These are phyloP conservation scores for Coenobita brevimanus DNA, from an alignment of 1,140 invertebrate species.

Conservation along the genomic window DNA sequence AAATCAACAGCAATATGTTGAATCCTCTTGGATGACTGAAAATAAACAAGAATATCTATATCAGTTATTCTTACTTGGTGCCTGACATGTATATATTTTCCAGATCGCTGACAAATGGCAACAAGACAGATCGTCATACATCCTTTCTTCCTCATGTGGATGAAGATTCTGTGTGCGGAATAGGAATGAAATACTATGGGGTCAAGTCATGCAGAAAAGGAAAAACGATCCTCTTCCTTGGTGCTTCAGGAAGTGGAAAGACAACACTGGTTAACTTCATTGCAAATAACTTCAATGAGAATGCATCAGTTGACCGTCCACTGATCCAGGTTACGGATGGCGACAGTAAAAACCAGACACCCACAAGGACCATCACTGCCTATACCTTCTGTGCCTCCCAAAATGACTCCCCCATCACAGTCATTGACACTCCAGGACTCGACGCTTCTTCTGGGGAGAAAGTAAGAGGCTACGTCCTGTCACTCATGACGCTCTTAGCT, in stretches of 20 bases:
- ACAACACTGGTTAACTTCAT: conserved; percentile 23
- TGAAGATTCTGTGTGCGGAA: conserved; percentile 31
- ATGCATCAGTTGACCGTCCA: neutral
- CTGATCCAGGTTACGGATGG: neutral
- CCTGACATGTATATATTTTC: too few species aligned
- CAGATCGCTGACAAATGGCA: too few species aligned
- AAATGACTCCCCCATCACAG: neutral
- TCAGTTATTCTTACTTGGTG: too few species aligned
- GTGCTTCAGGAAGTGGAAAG: conserved; percentile 45
- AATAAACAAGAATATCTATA: too few species aligned
- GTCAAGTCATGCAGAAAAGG: neutral
- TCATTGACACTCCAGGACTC: conserved; percentile 42
- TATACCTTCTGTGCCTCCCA: conserved; percentile 23
- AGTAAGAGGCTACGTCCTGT: conserved; percentile 27
- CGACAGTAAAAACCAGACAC: neutral
- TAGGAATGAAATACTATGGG: conserved; percentile 29
- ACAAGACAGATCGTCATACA: neutral
- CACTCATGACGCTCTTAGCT: conserved; percentile 44
- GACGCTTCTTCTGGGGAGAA: conserved; percentile 39
- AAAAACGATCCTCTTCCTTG: conserved; percentile 32
- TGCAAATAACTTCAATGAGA: conserved; percentile 27
- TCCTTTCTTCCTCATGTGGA: neutral
- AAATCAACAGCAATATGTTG: too few species aligned
- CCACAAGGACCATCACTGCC: conserved; percentile 18
- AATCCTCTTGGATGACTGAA: too few species aligned